Evolutionary conservation across 2,113 vertebrate species (phyloP).

Genomic region (Cariama cristata): DNA sequence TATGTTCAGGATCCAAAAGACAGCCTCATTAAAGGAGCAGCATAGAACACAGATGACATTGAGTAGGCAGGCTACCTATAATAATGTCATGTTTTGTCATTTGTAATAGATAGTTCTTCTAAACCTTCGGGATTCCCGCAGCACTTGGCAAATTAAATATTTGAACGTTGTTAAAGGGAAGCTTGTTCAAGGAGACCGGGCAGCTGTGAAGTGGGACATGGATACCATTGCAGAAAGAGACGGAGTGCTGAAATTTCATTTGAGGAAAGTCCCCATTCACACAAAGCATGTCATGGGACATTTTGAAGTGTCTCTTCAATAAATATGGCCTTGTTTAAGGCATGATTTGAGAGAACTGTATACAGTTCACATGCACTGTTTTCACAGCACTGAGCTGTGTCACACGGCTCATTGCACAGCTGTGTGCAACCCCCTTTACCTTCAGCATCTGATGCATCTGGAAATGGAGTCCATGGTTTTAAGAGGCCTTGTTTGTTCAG

Average conservation of each 20-base stretch:
- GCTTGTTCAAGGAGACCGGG: neutral
- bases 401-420: neutral
- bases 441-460: neutral
- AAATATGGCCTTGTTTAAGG: neutral
- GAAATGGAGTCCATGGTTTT: neutral
- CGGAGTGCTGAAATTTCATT: neutral
- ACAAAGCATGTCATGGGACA: neutral
- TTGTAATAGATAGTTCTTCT: slow-evolving; percentile 51
- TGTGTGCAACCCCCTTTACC: neutral
- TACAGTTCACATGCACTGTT: neutral
- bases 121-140: slow-evolving; percentile 54
- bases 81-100: slow-evolving; percentile 62
- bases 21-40: slow-evolving; percentile 55
- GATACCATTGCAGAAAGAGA: neutral
- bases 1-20: slow-evolving; percentile 22
- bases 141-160: slow-evolving; percentile 53
- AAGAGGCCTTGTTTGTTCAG: neutral
- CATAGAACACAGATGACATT: slow-evolving; percentile 30
- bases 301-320: neutral
- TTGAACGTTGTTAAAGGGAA: neutral
- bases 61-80: slow-evolving; percentile 58
- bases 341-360: neutral
- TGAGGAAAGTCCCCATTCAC: neutral
- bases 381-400: neutral
- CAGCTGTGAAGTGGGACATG: neutral